A percentile compares a stretch with the other conserved stretches of the same genome.
Evolutionary conservation across 2,113 vertebrate genomes (phyloP).

Genomic region (Odocoileus hemionus): DNA sequence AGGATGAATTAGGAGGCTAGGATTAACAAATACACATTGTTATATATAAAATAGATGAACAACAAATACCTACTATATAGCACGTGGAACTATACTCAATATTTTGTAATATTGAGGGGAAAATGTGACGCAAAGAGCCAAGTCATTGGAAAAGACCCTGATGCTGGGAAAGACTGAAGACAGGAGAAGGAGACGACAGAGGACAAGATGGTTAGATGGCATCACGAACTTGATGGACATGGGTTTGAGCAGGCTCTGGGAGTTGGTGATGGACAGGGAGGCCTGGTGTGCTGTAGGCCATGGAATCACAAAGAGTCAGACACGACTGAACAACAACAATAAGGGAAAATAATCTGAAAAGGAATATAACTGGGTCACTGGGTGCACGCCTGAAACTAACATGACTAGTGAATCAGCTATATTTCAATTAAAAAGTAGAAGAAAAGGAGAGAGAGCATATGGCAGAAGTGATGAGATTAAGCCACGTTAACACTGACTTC

Average conservation of each 20-base stretch:
- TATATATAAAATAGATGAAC: background rate
- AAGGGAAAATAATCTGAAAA: background rate
- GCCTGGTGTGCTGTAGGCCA: background rate
- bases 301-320: background rate
- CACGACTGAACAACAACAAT: background rate
- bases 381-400: background rate
- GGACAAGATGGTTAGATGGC: background rate
- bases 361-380: background rate
- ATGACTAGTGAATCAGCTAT: background rate
- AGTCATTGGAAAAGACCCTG: background rate
- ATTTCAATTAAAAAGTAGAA: background rate
- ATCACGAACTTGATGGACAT: background rate
- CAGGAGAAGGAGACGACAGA: background rate
- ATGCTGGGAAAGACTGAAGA: background rate
- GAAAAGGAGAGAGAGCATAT: background rate
- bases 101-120: background rate
- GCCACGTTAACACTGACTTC: background rate
- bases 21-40: background rate
- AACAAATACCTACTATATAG: background rate
- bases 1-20: background rate
- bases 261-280: background rate
- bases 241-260: background rate
- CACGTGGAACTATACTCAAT: background rate
- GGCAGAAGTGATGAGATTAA: background rate
- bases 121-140: accelerated